A percentile compares a stretch with the other conserved stretches of the same genome.
Conservation (phyloP, 2,113 vertebrate genomes). For the Sinocyclocheilus rhinocerous region DNA sequence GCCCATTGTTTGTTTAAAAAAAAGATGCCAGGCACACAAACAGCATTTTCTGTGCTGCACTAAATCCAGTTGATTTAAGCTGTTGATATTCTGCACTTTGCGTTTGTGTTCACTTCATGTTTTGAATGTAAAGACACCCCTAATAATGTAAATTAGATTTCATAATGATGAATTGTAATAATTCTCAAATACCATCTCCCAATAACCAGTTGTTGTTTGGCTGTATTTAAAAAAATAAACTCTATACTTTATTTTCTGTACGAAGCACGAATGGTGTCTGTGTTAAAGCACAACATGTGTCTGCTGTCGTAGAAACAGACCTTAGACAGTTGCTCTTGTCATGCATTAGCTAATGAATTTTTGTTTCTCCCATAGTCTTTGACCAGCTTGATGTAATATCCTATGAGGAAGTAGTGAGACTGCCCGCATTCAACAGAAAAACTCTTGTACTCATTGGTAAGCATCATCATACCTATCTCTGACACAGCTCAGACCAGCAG, state of each 20-base stretch:
- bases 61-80: too few species aligned
- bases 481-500: not conserved
- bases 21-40: too few species aligned
- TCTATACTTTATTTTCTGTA: not conserved
- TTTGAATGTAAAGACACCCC: not conserved
- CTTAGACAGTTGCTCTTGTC: not conserved
- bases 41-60: too few species aligned
- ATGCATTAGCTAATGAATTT: not conserved
- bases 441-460: conserved; percentile 94
- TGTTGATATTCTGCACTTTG: too few species aligned
- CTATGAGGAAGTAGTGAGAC: conserved; percentile 92
- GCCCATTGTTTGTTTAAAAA: too few species aligned
- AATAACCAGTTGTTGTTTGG: not conserved
- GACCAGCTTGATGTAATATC: conserved; percentile 96
- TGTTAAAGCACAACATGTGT: not conserved
- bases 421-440: conserved; percentile 94
- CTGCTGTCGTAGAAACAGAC: not conserved
- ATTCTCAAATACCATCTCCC: not conserved
- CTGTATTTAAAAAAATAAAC: not conserved
- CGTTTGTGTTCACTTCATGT: too few species aligned
- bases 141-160: not conserved
- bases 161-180: not conserved
- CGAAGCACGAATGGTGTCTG: not conserved
- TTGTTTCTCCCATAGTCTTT: conserved; percentile 80
- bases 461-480: conserved; percentile 39